Percentiles rank a stretch among this genome's conserved stretches.
These are phyloP conservation scores for Callimico goeldii DNA, from an alignment of 2,797 vertebrate genomes.

Conservation along the genomic window DNA sequence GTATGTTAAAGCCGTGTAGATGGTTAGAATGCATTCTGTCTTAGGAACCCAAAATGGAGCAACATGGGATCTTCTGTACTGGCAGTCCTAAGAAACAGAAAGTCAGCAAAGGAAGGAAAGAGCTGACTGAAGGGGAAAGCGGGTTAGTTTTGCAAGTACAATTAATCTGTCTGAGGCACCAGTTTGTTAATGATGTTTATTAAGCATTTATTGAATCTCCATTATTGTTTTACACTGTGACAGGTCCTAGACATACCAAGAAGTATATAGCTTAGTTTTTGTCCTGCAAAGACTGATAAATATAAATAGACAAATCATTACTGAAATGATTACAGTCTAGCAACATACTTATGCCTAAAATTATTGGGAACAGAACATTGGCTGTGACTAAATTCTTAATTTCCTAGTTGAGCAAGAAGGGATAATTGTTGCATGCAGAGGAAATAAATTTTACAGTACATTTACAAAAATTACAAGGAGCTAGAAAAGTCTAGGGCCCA, in stretches of 20 bases:
- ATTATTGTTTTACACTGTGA: background rate
- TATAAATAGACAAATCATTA: background rate
- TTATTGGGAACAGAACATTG: background rate
- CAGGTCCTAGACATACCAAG: background rate
- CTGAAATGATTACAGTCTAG: background rate
- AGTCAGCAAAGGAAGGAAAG: background rate
- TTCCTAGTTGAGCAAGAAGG: constrained; percentile 3
- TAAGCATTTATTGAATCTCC: background rate
- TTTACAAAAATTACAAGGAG: background rate
- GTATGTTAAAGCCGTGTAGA: background rate
- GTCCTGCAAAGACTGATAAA: background rate
- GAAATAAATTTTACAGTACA: background rate
- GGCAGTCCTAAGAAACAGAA: background rate
- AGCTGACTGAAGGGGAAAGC: background rate
- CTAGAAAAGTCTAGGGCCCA: background rate
- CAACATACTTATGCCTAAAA: background rate
- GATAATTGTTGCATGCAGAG: background rate
- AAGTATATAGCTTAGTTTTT: background rate
- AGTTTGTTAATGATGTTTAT: background rate
- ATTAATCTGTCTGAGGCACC: background rate
- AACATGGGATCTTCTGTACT: background rate
- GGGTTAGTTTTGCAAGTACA: background rate
- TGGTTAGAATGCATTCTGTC: background rate
- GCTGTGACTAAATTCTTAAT: background rate
- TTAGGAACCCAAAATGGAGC: background rate